Percentiles rank a stretch among this genome's conserved stretches.
Evolutionary conservation across 30 jellyfish, hydroid and myxozoan genomes (phyloP).

Genomic region (Haliclystus octoradiatus): DNA sequence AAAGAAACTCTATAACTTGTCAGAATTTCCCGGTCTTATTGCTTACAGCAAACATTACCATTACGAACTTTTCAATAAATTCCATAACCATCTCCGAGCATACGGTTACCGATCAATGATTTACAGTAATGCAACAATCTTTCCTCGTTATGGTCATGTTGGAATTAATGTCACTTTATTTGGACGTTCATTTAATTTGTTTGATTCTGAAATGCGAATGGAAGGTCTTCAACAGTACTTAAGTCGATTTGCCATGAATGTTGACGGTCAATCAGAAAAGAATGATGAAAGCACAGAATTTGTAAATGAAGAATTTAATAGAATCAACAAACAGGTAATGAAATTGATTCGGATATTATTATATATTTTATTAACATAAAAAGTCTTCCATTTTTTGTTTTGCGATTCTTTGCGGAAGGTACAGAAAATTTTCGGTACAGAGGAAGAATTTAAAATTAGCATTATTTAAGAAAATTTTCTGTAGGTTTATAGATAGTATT

Average conservation of each 20-base stretch:
- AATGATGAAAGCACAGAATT: too few relatives aligned
- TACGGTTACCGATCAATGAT: not conserved
- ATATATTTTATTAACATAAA: too few relatives aligned
- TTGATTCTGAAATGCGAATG: slow-evolving; percentile 35
- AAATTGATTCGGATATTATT: too few relatives aligned
- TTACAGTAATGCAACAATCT: slow-evolving; percentile 28
- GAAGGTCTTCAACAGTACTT: slow-evolving; percentile 48
- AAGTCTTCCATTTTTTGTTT: too few relatives aligned
- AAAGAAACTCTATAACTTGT: not conserved
- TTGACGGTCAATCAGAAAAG: too few relatives aligned
- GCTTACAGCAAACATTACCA: not conserved
- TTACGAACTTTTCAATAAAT: not conserved
- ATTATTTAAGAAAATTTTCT: too few relatives aligned
- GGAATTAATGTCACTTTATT: slow-evolving; percentile 25
- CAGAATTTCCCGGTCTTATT: not conserved
- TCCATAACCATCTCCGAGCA: not conserved
- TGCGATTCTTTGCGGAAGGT: too few relatives aligned
- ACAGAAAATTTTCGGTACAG: too few relatives aligned
- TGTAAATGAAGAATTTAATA: too few relatives aligned
- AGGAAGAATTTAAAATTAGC: too few relatives aligned
- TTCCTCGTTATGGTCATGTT: slow-evolving; percentile 30
- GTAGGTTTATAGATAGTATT: too few relatives aligned
- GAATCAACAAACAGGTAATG: too few relatives aligned
- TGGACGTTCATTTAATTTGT: slow-evolving; percentile 37
- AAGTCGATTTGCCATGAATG: slow-evolving; percentile 33